phyloP scores from a whole-genome alignment of 2,113 vertebrate genomes.

The Pomatostomus ruficeps region DNA sequence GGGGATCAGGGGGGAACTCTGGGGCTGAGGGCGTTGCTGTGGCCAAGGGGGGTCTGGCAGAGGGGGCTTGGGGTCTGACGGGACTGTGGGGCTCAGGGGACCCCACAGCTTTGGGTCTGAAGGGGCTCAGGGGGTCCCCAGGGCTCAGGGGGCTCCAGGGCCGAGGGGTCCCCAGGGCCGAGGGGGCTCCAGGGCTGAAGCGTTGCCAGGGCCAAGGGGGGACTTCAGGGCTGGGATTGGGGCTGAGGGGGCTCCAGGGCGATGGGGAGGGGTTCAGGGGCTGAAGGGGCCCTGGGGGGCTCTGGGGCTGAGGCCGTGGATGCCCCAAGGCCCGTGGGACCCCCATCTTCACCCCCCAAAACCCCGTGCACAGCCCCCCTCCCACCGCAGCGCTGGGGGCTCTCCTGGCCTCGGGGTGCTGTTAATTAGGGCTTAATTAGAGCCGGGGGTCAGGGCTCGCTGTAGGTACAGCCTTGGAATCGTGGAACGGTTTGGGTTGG shows the following conservation, averaged over 20 bases:
- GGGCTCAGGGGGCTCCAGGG: not conserved
- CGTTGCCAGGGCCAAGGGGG: accelerated
- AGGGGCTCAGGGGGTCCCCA: not conserved
- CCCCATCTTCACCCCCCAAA: no score
- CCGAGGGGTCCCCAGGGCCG: not conserved
- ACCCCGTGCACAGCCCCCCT: not conserved
- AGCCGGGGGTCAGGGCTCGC: no score
- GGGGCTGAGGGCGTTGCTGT: not conserved
- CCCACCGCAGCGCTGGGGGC: accelerated
- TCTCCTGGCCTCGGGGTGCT: not conserved
- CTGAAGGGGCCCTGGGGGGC: no score
- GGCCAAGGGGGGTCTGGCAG: no score
- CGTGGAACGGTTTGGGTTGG: not conserved
- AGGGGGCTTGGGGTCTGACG: not conserved
- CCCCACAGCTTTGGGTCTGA: not conserved
- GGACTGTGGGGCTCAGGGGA: not conserved
- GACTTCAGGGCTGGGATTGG: no score
- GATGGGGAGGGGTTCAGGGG: no score
- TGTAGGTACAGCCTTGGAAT: not conserved
- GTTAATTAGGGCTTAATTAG: not conserved
- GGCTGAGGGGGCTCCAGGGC: no score
- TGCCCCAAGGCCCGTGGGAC: accelerated
- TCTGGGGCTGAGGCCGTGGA: accelerated
- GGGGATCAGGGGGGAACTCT: no score
- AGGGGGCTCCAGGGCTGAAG: no score